These are phyloP conservation scores for Ornithorhynchus anatinus DNA, from an alignment of 2,113 vertebrate genomes.

Conservation along the genomic window DNA sequence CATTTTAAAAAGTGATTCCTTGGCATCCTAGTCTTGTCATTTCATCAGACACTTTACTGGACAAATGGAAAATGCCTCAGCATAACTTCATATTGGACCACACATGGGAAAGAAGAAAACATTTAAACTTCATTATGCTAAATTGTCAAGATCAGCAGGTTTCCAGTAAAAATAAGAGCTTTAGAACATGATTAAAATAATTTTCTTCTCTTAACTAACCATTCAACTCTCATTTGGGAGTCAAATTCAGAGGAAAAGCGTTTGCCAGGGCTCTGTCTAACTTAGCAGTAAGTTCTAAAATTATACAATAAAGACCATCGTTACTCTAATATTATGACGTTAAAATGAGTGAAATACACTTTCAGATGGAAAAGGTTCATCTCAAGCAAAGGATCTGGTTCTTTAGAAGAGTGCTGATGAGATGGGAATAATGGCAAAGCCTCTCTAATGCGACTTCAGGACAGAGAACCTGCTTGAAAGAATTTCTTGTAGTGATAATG, in stretches of 20 bases:
- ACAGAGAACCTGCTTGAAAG: no score
- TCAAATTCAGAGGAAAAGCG: not conserved
- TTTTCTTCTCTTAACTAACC: slow-evolving; percentile 21
- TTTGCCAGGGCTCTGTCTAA: slow-evolving; percentile 12
- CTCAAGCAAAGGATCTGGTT: slow-evolving; percentile 1
- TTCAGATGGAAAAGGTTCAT: slow-evolving; percentile 8
- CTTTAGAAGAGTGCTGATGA: slow-evolving; percentile 4
- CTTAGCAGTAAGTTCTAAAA: slow-evolving; percentile 13
- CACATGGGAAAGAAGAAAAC: slow-evolving; percentile 35
- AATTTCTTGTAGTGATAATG: no score
- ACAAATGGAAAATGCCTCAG: slow-evolving; percentile 24
- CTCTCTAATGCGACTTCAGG: no score
- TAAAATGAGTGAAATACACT: not conserved
- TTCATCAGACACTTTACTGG: slow-evolving; percentile 26
- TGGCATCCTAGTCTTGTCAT: slow-evolving; percentile 15
- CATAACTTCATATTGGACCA: slow-evolving; percentile 17
- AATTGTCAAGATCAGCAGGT: slow-evolving; percentile 21
- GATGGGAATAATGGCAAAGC: no score
- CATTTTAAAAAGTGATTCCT: slow-evolving; percentile 17
- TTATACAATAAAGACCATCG: not conserved
- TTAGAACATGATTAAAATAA: slow-evolving; percentile 36
- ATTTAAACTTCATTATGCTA: slow-evolving; percentile 31
- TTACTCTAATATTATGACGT: slow-evolving; percentile 8
- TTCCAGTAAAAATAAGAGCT: slow-evolving; percentile 23
- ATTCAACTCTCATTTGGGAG: slow-evolving; percentile 25